These are phyloP conservation scores for Danio kyathit DNA, from an alignment of 2,797 vertebrate species.

Conservation along the genomic window DNA sequence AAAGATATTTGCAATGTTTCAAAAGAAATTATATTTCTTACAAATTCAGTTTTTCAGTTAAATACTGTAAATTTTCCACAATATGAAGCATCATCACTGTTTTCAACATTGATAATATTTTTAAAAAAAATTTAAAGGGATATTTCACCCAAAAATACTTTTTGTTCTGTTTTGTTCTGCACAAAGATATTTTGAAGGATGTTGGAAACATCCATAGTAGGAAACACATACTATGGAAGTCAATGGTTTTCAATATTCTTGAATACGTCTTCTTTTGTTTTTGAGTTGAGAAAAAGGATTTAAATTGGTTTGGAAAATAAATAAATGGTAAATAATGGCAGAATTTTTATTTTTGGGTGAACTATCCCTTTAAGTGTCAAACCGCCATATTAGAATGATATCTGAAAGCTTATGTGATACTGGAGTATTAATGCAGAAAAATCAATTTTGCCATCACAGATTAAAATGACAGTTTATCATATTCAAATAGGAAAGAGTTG, in stretches of 20 bases:
- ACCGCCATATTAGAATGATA: not conserved
- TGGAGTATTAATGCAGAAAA: not conserved
- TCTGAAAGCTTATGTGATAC: not conserved
- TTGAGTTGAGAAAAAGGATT: no score
- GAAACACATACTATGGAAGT: no score
- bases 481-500: not conserved
- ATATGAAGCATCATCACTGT: not conserved
- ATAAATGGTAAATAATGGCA: no score
- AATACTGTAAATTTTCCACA: no score
- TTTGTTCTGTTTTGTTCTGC: no score
- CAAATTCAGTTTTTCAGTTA: not conserved
- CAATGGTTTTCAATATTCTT: no score
- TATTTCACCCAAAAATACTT: no score
- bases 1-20: not conserved
- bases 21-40: not conserved
- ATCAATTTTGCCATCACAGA: not conserved
- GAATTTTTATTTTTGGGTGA: no score
- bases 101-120: not conserved
- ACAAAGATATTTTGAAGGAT: no score
- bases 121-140: not conserved
- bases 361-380: not conserved
- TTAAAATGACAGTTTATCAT: not conserved
- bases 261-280: no score
- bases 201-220: no score
- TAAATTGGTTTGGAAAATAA: no score